Percentiles rank a stretch among this genome's conserved stretches.
These are phyloP conservation scores for Lutjanus campechanus DNA, from an alignment of 2,797 vertebrate genomes.

Conservation along the genomic window DNA sequence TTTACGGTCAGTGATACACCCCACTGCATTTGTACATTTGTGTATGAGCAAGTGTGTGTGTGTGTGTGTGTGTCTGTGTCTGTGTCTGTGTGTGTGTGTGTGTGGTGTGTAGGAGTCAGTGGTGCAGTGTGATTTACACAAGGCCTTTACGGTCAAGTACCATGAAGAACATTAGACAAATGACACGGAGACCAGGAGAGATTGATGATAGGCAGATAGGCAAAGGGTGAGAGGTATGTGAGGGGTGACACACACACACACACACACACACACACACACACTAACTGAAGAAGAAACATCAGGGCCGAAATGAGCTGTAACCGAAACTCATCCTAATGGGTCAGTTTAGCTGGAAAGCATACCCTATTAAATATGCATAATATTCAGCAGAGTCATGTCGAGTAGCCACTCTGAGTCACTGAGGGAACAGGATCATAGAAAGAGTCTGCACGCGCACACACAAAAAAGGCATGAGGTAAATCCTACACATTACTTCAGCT, in stretches of 20 bases:
- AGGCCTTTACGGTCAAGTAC: conserved; percentile 67
- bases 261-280: conserved; percentile 16
- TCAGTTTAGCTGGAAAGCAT: conserved; percentile 68
- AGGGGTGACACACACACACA: conserved; percentile 6
- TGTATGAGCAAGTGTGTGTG: conserved; percentile 25
- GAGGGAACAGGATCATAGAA: conserved; percentile 22
- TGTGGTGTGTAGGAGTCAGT: conserved; percentile 34
- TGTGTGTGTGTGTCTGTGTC: conserved; percentile 23
- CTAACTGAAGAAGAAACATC: conserved; percentile 24
- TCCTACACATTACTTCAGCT: conserved; percentile 25
- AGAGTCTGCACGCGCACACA: neutral
- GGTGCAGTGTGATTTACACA: conserved; percentile 57
- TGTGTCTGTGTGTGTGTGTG: conserved; percentile 17
- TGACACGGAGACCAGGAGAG: conserved; percentile 64
- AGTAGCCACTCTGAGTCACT: conserved; percentile 27
- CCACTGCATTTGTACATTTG: conserved; percentile 14
- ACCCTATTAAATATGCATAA: conserved; percentile 72
- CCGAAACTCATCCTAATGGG: conserved; percentile 68
- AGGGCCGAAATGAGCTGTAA: conserved; percentile 66
- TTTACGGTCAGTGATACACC: conserved; percentile 41
- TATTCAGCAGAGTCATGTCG: conserved; percentile 47
- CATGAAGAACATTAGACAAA: conserved; percentile 70
- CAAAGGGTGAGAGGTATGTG: conserved; percentile 18
- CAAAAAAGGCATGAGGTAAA: conserved; percentile 27
- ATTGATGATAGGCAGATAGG: conserved; percentile 68